Base-by-base conservation (phyloP, 2,888 invertebrate genomes). In the Entomobrya multifasciata region DNA sequence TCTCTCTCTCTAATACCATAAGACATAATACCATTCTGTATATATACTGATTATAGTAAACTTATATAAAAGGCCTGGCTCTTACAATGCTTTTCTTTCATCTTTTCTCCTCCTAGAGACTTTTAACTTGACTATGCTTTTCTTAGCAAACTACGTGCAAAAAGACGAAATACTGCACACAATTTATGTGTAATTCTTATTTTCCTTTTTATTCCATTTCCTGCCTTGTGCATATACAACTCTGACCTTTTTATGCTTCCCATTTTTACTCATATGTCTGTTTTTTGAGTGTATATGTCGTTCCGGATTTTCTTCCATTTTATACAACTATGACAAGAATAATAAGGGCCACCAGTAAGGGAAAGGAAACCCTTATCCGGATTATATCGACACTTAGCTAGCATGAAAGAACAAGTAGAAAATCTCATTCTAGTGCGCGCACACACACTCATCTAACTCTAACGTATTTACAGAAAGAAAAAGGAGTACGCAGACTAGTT, bases 341-440 rank as follows among this genome's bases (percentile, higher is more conserved):
- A 27, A 30, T 11, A 57, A 57, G 25, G 10, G n/a, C n/a, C n/a
- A 57, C 36, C 36, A 36, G 22, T 22, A 13, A 25, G 62, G 15
- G 62, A 36, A 70, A 57, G 41, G 17, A 67, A 76, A 84, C 52
- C 77, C 77, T 67, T 77, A 77, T 84, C 65, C 55, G 84, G 84
- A 84, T 84, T 84, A 84, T 84, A 84, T 84, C 67, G 84, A 84
- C 84, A 77, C 55, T 76, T 36, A 57, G 76, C 10, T 55, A 36
- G 55, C 30, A 57, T 11, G 65, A 52, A 47, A 30, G 81, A 25
- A 72, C 72, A 72, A 72, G 81, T 30, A 60, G 81, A 49, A 55
- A 80, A 80, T 78, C 78, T 76, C 25, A 55, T 76, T 30, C 55
- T 25, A 55, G 55, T 76, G 55, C 55, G 36, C 55, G 55, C 55